Conservation (phyloP, 2,888 invertebrate species). For the Eilema depressum region DNA sequence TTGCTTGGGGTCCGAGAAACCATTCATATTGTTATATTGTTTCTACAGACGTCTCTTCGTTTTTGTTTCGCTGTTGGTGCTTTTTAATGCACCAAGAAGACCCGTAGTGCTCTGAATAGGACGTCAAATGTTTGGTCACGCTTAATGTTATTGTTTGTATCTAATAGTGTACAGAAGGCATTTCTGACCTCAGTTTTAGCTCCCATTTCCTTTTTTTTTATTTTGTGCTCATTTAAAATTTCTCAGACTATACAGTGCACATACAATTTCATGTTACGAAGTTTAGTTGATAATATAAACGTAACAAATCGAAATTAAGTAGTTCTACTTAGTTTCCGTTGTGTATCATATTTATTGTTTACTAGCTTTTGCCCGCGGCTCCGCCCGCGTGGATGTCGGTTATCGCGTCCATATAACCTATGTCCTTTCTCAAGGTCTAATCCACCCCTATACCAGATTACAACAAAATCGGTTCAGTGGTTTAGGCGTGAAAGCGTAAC, state of each 20-base stretch:
- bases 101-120: conserved; percentile 53
- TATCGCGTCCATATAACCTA: no score
- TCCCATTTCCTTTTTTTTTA: conserved; percentile 59
- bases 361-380: no score
- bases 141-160: conserved; percentile 68
- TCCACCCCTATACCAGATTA: no score
- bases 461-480: no score
- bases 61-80: conserved; percentile 52
- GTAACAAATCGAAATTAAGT: conserved; percentile 58
- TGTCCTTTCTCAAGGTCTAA: no score
- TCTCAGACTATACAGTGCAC: no score
- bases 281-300: conserved; percentile 54
- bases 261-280: conserved; percentile 27
- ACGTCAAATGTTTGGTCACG: conserved; percentile 68
- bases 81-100: conserved; percentile 41
- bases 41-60: conserved; percentile 57
- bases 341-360: conserved; percentile 42
- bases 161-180: conserved; percentile 62
- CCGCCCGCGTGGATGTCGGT: no score
- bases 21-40: conserved; percentile 67
- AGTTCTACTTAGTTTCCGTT: conserved; percentile 66
- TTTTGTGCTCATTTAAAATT: conserved; percentile 41
- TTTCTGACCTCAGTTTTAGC: conserved; percentile 67
- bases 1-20: conserved; percentile 63
- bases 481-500: no score